phyloP scores from a whole-genome alignment of 2,797 vertebrate genomes.

The Sebastes hopkinsi region DNA sequence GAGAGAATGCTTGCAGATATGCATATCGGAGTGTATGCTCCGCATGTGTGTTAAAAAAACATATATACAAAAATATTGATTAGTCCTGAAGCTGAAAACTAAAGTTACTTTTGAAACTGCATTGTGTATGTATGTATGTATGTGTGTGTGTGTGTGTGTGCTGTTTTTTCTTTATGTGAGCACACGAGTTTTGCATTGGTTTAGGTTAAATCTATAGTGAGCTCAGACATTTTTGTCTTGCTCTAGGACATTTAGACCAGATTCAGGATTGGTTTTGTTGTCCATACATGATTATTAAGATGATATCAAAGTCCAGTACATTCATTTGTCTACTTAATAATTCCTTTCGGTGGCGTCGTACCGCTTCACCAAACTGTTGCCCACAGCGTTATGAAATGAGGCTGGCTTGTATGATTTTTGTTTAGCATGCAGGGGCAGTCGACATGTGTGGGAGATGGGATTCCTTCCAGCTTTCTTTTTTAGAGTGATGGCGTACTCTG shows the following conservation, averaged over 20 bases:
- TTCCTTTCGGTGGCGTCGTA: neutral
- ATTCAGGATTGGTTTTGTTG: neutral
- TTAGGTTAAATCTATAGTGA: neutral
- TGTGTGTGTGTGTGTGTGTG: neutral
- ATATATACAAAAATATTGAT: conserved; percentile 1
- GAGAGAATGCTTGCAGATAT: conserved; percentile 12
- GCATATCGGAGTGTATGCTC: conserved; percentile 2
- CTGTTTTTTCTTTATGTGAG: neutral
- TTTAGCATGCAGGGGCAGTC: conserved; percentile 18
- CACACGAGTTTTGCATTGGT: neutral
- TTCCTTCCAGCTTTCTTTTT: conserved; percentile 25
- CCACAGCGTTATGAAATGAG: conserved; percentile 15
- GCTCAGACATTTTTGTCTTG: neutral
- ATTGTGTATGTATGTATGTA: neutral
- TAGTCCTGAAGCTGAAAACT: neutral
- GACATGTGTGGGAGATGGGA: conserved; percentile 33
- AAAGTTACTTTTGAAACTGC: neutral
- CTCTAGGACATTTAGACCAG: neutral
- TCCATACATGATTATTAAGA: neutral
- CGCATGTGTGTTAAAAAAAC: neutral
- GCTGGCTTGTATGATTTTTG: conserved; percentile 1
- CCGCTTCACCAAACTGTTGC: neutral
- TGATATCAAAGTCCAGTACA: neutral
- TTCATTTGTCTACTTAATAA: conserved; percentile 3
- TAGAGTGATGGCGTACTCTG: neutral